Evolutionary conservation across 2,113 vertebrate genomes (phyloP), one percentile per base, ranked within the genome.

Genomic region (Cyphomyrus plagiostoma): DNA sequence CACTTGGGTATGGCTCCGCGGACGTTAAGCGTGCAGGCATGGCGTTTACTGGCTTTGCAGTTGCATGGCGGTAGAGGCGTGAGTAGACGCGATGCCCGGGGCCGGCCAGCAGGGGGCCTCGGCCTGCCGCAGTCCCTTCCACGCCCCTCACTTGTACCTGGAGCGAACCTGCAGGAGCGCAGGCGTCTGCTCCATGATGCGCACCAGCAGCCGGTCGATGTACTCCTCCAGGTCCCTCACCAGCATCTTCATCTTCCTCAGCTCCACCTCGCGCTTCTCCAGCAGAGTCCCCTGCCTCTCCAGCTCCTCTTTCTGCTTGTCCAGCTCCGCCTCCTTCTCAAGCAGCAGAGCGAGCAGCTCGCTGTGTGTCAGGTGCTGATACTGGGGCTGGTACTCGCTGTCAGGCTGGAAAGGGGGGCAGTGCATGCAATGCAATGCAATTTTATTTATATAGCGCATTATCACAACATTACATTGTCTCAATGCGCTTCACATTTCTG

Each of bases 171-270:
- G 98, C 92, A 99, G 96, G 90, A 99, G 96, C 0, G 97, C 97
- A 23, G 98, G 98, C 0, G 97, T 98, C 90, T 98, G 97, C 91
- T 99, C 98, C 97, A 99, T 99, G 95, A 99, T 99, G 92, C 97
- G 97, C 90, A 99, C 97, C 92, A 99, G 96, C 93, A 99, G 96
- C 88, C 96, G 97, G 96, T 99, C 98, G 0, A 99, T 99, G 96
- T 99, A 99, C 93, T 98, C 97, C 95, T 99, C 98, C 92, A 99
- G 96, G 87, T 99, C 98, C 0, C 91, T 95, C 91, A 99, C 96
- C 26, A 97, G 96, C 86, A 96, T 94, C 17, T 97, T 97, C 92
- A 97, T 95, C 95, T 93, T 97, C 95, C 92, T 95, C 90, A 99
- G 95, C 94, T 99, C 98, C 4, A 93, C 91, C 94, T 98, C 97